phyloP scores from a whole-genome alignment of 2,797 vertebrate species.

The Alca torda region DNA sequence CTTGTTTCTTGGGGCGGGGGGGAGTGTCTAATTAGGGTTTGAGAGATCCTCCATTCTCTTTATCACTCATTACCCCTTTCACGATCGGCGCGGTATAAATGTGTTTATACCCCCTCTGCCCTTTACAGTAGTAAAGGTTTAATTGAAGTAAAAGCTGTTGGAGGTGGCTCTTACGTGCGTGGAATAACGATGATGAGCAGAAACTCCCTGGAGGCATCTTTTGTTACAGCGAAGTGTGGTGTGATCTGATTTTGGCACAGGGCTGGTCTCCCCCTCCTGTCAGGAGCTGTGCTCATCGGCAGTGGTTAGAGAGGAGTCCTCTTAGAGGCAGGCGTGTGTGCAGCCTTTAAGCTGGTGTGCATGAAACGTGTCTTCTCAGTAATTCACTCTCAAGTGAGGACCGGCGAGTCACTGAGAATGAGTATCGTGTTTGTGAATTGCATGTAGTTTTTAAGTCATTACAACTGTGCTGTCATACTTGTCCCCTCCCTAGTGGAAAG shows the following conservation, averaged over 20 bases:
- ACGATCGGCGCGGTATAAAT: rapidly evolving
- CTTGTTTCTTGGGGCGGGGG: background rate
- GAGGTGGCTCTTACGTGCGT: slow-evolving; percentile 28
- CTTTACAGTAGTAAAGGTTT: slow-evolving; percentile 5
- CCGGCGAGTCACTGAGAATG: background rate
- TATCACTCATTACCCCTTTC: background rate
- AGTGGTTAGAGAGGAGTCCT: background rate
- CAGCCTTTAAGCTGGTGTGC: background rate
- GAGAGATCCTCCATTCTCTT: background rate
- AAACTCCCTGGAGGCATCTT: slow-evolving; percentile 37
- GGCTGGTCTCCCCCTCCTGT: background rate
- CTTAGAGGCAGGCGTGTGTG: background rate
- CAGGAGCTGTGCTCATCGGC: background rate
- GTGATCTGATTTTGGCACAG: slow-evolving; percentile 20
- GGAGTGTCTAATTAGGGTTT: background rate
- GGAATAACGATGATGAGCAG: slow-evolving; percentile 7
- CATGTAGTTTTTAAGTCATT: background rate
- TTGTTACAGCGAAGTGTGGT: slow-evolving; percentile 2
- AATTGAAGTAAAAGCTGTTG: background rate
- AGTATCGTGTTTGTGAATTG: background rate
- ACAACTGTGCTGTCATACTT: background rate
- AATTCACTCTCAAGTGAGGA: background rate
- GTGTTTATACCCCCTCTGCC: background rate
- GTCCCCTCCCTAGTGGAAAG: background rate
- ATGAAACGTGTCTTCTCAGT: background rate